Conservation (phyloP, 2,797 vertebrate genomes). For the Netta rufina region DNA sequence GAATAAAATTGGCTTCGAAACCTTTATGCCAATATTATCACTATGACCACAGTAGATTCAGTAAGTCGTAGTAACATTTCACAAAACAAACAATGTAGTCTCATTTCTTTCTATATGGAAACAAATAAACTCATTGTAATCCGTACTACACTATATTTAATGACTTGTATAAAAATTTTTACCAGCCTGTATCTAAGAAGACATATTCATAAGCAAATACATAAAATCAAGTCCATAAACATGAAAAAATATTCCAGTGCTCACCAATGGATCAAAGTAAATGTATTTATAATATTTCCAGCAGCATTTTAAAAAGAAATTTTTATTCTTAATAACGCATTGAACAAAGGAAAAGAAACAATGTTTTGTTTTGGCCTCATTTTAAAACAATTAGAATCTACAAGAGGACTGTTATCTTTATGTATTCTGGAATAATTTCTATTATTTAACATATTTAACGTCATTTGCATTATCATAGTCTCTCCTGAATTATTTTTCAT, state of each 20-base stretch:
- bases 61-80: neutral
- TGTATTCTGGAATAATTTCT: neutral
- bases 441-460: neutral
- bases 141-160: conserved; percentile 4
- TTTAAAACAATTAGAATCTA: neutral
- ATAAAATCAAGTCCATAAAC: neutral
- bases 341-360: neutral
- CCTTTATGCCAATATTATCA: neutral
- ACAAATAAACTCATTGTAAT: neutral
- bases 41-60: neutral
- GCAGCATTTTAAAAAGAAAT: neutral
- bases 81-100: neutral
- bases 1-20: conserved; percentile 6
- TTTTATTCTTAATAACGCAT: neutral
- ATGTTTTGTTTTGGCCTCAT: neutral
- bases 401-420: neutral
- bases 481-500: neutral
- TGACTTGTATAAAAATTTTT: neutral
- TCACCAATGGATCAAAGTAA: neutral
- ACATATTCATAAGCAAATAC: neutral
- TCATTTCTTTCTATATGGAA: neutral
- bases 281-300: neutral
- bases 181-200: neutral
- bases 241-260: neutral
- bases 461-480: neutral